phyloP scores from a whole-genome alignment of 2,113 vertebrate species.

The Ardeotis arabs region DNA sequence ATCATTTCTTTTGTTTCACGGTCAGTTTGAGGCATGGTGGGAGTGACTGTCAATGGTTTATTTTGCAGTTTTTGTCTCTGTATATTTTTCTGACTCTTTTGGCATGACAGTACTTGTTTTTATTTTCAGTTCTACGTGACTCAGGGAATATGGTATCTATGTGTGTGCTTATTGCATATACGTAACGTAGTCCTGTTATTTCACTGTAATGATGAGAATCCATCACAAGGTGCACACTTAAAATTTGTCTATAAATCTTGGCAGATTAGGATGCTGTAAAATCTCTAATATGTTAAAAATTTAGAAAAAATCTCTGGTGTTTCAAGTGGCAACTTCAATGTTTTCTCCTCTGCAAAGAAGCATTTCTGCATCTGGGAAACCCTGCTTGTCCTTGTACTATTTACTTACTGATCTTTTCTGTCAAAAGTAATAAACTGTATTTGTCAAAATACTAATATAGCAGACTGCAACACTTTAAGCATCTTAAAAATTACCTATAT shows the following conservation, averaged over 20 bases:
- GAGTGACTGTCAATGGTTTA: not conserved
- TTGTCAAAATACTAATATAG: not conserved
- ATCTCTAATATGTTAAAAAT: not conserved
- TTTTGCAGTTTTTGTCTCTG: not conserved
- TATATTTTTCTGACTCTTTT: not conserved
- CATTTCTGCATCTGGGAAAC: not conserved
- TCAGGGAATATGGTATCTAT: not conserved
- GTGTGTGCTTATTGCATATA: not conserved
- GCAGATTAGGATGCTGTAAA: not conserved
- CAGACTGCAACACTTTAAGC: not conserved
- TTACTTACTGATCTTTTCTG: not conserved
- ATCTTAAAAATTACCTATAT: not conserved
- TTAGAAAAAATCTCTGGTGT: not conserved
- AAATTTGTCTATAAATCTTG: not conserved
- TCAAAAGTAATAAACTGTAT: not conserved
- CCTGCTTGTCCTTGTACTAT: not conserved
- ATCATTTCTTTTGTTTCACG: not conserved
- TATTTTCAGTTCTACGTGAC: not conserved
- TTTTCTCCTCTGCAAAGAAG: not conserved
- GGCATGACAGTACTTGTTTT: not conserved
- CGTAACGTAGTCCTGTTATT: not conserved
- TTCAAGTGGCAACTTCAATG: not conserved
- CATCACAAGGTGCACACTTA: not conserved
- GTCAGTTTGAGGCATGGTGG: not conserved
- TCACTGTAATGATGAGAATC: not conserved